phyloP scores from a whole-genome alignment of 1,140 invertebrate genomes.

The Tribolium madens region DNA sequence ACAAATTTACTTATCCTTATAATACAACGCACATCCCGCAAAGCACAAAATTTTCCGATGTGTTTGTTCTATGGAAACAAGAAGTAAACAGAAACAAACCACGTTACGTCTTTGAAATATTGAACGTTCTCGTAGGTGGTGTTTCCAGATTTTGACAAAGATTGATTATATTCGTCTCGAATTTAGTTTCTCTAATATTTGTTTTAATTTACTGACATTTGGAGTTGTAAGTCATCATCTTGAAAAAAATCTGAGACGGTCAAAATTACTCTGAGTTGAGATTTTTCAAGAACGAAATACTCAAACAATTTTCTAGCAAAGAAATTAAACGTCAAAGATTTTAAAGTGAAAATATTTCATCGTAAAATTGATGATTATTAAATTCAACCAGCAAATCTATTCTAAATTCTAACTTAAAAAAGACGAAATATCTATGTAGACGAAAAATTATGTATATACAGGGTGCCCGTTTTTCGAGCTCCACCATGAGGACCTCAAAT shows the following conservation, averaged over 20 bases:
- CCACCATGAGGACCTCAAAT: no score
- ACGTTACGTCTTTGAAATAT: background rate
- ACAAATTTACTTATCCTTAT: background rate
- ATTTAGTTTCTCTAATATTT: background rate
- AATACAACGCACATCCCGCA: background rate
- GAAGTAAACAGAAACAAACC: background rate
- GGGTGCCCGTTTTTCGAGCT: no score
- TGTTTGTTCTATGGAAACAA: background rate
- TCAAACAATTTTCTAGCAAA: background rate
- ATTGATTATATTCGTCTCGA: background rate
- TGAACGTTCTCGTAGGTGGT: background rate
- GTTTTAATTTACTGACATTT: background rate
- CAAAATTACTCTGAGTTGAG: background rate
- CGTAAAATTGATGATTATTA: no score
- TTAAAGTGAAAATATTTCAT: no score
- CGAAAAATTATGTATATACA: no score
- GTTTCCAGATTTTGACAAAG: background rate
- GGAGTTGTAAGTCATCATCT: background rate
- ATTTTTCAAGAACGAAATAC: background rate
- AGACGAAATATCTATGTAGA: no score
- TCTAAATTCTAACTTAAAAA: no score
- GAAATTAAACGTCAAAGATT: background rate
- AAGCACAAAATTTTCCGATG: background rate
- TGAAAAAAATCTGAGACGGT: background rate
- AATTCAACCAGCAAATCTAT: no score